Conservation (phyloP, 2,888 invertebrate genomes). For the Laothoe populi region DNA sequence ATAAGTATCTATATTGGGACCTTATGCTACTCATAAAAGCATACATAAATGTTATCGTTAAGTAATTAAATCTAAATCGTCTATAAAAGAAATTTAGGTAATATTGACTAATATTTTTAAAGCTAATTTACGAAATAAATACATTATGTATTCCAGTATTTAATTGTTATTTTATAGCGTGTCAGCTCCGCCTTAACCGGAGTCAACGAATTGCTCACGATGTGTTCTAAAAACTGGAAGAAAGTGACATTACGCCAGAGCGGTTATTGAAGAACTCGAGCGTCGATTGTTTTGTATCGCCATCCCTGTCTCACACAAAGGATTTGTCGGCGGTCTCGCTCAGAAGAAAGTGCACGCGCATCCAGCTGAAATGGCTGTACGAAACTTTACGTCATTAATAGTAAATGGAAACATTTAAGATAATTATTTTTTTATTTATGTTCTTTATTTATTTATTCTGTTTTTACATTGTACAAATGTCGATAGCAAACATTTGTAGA, state of each 20-base stretch:
- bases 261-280: slow-evolving; percentile 52
- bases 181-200: slow-evolving; percentile 43
- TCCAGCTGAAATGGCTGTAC: slow-evolving; percentile 54
- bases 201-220: slow-evolving; percentile 71
- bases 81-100: no score
- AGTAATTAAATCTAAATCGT: no score
- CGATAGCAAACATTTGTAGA: no score
- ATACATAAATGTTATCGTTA: no score
- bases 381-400: slow-evolving; percentile 67
- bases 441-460: background rate
- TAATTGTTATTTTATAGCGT: slow-evolving; percentile 28
- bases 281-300: slow-evolving; percentile 68
- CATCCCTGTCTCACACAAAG: slow-evolving; percentile 50
- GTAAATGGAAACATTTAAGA: slow-evolving; percentile 44
- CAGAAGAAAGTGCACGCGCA: slow-evolving; percentile 78
- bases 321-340: slow-evolving; percentile 50
- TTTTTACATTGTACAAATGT: no score
- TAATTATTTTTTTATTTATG: background rate
- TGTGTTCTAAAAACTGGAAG: slow-evolving; percentile 63
- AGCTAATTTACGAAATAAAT: no score
- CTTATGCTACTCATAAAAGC: no score
- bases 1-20: no score
- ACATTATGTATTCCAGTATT: background rate
- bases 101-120: no score
- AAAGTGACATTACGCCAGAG: slow-evolving; percentile 74